phyloP scores from a whole-genome alignment of 2,888 invertebrate genomes.

The Hyppa rectilinea region DNA sequence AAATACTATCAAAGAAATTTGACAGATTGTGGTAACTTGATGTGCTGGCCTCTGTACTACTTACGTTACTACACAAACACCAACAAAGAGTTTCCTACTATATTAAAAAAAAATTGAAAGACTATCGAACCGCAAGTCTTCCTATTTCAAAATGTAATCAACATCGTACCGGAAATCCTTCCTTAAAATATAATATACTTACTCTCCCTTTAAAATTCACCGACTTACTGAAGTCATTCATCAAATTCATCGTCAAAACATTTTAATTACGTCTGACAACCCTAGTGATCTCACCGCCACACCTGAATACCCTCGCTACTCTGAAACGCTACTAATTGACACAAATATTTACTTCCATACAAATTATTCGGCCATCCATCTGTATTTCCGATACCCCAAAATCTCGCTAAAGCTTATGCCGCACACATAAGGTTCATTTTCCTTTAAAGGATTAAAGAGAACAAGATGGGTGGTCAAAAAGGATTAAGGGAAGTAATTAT shows the following conservation, averaged over 20 bases:
- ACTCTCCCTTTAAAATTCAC: conserved; percentile 10
- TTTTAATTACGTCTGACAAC: conserved; percentile 38
- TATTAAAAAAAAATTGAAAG: background rate
- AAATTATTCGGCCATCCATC: conserved; percentile 61
- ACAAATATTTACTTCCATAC: conserved; percentile 74
- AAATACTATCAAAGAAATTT: too few species aligned
- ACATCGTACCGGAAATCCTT: conserved; percentile 51
- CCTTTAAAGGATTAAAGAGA: conserved; percentile 38
- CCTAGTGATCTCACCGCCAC: conserved; percentile 44
- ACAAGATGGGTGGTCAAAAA: conserved; percentile 62
- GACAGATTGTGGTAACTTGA: too few species aligned
- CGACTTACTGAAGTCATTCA: conserved; percentile 9
- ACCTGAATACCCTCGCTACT: conserved; percentile 20
- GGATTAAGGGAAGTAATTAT: conserved; percentile 65
- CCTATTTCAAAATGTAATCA: conserved; percentile 27
- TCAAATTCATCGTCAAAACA: conserved; percentile 46
- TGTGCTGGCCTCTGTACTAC: too few species aligned
- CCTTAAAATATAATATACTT: conserved; percentile 22
- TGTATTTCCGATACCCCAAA: conserved; percentile 48
- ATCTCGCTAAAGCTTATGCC: conserved; percentile 6
- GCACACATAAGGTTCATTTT: conserved; percentile 33
- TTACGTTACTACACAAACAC: background rate
- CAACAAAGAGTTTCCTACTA: conserved; percentile 1
- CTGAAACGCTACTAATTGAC: conserved; percentile 66
- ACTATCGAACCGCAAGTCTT: conserved; percentile 10